Base-by-base conservation (phyloP, 2,888 invertebrate species). In the Cheilosia pagana region DNA sequence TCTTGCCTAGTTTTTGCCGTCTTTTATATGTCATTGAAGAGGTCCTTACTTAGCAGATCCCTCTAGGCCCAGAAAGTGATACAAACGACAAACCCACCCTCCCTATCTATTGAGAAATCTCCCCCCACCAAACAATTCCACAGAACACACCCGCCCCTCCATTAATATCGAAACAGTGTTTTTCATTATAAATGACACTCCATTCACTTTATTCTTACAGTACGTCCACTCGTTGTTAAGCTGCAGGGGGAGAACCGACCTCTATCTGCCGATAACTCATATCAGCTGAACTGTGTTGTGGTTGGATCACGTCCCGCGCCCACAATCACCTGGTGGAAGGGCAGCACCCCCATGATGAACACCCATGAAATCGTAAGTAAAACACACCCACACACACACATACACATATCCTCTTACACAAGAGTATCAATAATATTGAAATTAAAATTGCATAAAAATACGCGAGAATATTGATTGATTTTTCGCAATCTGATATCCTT, bases 281-380 rank as follows among this genome's bases (percentile, higher is more conserved):
- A 96, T 92, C 95, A 95, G 90, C 92, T 96, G 87, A 94, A 93
- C 88, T 96, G 96, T 90, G 94, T 95, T 90, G 95, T 95, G 52
- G 94, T 95, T 79, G 96, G 96, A 39, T 95, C 96, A 55, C 93
- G 95, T 88, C 96, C 96, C 39, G 93, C 94, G n/a, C 95, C 96
- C n/a, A 93, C 94, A 87, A 94, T 96, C 89, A 94, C 95, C 62
- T 96, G 96, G 96, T 95, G 95, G 94, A 95, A 95, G 91, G 95
- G 95, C 68, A 95, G 94, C 89, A 93, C 93, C 6, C 93, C 94
- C 87, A 94, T 96, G 93, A 94, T 93, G 89, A 94, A 94, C 89
- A 94, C 94, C 71, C 93, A 94, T 89, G 94, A 95, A 92, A 94
- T 93, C 90, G 95, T 95, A 92, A 94, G 94, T 93, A 52, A 41